phyloP scores from a whole-genome alignment of 2,113 vertebrate species.

The Capreolus pygargus region DNA sequence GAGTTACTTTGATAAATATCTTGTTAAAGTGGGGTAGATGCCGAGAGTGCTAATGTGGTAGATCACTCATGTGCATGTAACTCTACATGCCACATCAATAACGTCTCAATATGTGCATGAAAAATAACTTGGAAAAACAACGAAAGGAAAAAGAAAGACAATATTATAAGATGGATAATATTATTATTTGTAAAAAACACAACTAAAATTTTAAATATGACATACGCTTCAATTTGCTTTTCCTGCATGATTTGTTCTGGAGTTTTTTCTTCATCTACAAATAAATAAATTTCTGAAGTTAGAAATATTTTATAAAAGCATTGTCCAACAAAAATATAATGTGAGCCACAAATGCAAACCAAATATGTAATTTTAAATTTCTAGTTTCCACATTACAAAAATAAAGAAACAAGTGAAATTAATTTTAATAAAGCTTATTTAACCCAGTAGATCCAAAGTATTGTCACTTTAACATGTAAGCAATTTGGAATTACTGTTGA shows the following conservation, averaged over 20 bases:
- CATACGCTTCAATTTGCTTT: slow-evolving; percentile 49
- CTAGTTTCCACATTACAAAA: not conserved
- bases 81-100: not conserved
- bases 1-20: not conserved
- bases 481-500: slow-evolving; percentile 11
- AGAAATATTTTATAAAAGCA: slow-evolving; percentile 11
- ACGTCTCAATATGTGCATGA: not conserved
- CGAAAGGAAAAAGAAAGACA: slow-evolving; percentile 5
- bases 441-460: not conserved
- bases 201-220: slow-evolving; percentile 30
- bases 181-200: slow-evolving; percentile 8
- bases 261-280: slow-evolving; percentile 71
- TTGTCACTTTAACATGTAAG: not conserved
- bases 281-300: slow-evolving; percentile 32
- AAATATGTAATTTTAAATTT: not conserved
- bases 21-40: not conserved
- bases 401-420: not conserved
- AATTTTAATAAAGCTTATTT: slow-evolving; percentile 6
- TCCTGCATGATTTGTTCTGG: not conserved
- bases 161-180: not conserved
- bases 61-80: not conserved
- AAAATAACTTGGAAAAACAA: slow-evolving; percentile 1
- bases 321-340: not conserved
- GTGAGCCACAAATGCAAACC: not conserved
- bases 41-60: not conserved